These are phyloP conservation scores for Dasyornis broadbenti DNA, from an alignment of 2,113 vertebrate species.

Conservation along the genomic window DNA sequence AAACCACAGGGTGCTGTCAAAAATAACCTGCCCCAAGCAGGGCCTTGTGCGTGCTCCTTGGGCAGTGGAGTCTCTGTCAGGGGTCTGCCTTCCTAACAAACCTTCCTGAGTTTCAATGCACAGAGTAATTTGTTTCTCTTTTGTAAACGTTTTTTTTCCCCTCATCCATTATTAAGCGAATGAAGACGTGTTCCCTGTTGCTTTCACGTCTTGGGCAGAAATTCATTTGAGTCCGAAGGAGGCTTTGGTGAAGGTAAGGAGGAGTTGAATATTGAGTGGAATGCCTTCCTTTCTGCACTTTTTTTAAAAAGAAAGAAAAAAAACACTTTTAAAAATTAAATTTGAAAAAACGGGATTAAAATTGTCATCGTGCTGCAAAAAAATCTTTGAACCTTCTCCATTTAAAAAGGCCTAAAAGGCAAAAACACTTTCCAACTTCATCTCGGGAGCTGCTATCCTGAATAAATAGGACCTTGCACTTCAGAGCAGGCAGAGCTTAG, in stretches of 20 bases:
- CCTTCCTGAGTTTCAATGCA: neutral
- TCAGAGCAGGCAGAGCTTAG: slow-evolving; percentile 38
- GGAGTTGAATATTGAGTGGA: neutral
- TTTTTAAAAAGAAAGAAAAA: neutral
- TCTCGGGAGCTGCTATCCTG: slow-evolving; percentile 22
- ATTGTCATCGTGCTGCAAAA: neutral
- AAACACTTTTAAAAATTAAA: neutral
- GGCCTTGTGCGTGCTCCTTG: neutral
- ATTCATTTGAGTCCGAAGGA: neutral
- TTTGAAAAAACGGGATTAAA: neutral
- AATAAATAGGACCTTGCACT: neutral
- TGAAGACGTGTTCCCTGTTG: neutral
- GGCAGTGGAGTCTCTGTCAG: neutral
- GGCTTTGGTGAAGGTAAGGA: neutral
- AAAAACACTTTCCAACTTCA: slow-evolving; percentile 26
- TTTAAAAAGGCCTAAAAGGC: neutral
- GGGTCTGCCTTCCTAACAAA: neutral
- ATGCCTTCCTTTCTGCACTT: neutral
- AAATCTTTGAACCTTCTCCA: neutral
- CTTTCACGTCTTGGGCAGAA: neutral
- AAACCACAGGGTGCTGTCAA: neutral
- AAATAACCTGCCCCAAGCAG: neutral
- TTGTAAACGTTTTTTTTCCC: neutral
- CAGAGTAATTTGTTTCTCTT: neutral
- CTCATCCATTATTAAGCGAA: neutral